phyloP scores from a whole-genome alignment of 2,888 invertebrate species.

The Gortyna flavago region DNA sequence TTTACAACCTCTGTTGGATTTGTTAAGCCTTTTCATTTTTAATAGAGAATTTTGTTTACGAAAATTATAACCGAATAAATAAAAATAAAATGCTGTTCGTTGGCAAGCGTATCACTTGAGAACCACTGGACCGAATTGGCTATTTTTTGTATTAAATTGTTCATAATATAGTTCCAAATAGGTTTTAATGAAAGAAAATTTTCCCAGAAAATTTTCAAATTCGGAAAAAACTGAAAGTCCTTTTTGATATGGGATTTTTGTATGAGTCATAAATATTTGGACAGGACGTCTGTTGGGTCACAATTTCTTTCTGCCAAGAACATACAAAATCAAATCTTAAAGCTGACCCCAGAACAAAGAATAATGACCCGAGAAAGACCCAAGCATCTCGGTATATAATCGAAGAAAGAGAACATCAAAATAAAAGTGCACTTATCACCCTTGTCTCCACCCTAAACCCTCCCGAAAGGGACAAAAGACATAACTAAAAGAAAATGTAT shows the following conservation, averaged over 20 bases:
- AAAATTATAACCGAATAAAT: background rate
- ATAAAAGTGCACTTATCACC: constrained; percentile 61
- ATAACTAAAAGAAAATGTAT: constrained; percentile 43
- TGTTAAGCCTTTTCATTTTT: background rate
- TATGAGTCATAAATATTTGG: background rate
- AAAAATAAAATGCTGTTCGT: background rate
- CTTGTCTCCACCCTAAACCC: constrained; percentile 42
- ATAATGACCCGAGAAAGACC: constrained; percentile 29
- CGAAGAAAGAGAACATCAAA: constrained; percentile 40
- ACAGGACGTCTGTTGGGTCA: background rate
- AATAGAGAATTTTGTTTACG: background rate
- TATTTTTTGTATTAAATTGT: background rate
- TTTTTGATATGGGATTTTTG: background rate
- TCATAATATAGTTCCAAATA: background rate
- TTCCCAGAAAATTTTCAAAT: background rate
- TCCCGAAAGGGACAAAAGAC: constrained; percentile 38
- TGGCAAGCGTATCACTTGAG: background rate
- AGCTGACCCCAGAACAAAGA: constrained; percentile 27
- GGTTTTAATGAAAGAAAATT: background rate
- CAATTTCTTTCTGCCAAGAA: constrained; percentile 5
- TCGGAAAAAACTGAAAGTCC: background rate
- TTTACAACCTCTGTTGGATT: background rate
- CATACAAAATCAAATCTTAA: constrained; percentile 23
- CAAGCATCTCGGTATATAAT: constrained; percentile 31
- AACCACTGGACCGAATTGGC: background rate